Evolutionary conservation across 2,888 invertebrate species (phyloP), one percentile per base, ranked within the genome.

Genomic region (Tetragnatha montana): DNA sequence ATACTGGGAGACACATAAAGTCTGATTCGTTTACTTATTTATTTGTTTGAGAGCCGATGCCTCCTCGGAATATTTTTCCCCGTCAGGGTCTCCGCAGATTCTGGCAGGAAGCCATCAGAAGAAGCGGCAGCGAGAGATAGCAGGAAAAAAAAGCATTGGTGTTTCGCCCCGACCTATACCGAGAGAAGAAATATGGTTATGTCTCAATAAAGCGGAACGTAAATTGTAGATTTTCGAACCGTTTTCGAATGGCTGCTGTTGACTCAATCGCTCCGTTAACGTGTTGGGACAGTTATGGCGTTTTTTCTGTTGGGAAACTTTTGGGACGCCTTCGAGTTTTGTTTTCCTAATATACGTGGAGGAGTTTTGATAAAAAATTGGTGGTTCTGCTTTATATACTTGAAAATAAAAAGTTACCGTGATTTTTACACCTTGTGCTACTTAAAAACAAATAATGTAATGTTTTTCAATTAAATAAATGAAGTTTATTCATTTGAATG

Each of bases 161-260:
- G 35, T 35, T 71, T n/a, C 60, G 17, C 50, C 21, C 8, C 19
- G 10, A 60, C 70, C 47, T n/a, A 82, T 74, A 35, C 50, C 47
- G n/a, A n/a, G 60, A 49, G 76, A 84, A 76, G 76, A 84, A 84
- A 76, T 84, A 84, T 50, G 73, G 73, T 82, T 82, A 82, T 82
- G 76, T 84, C 84, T 76, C 84, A 84, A 84, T 84, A 76, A 84
- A 84, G 49, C 73, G 69, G 70, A 76, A 76, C 76, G 84, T 84
- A 84, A 76, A 84, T 84, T 84, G 76, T 84, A 76, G 49, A 60
- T 74, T 74, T 82, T 82, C 60, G 17, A 69, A 84, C 35, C 69
- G 47, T 21, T 47, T 76, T 70, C 75, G 21, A 69, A 69, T 19
- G n/a, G 50, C 35, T 70, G 78, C 70, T 74, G 82, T 82, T 82